Base-by-base conservation (phyloP, 2,888 invertebrate species). In the Andrena flavipes region DNA sequence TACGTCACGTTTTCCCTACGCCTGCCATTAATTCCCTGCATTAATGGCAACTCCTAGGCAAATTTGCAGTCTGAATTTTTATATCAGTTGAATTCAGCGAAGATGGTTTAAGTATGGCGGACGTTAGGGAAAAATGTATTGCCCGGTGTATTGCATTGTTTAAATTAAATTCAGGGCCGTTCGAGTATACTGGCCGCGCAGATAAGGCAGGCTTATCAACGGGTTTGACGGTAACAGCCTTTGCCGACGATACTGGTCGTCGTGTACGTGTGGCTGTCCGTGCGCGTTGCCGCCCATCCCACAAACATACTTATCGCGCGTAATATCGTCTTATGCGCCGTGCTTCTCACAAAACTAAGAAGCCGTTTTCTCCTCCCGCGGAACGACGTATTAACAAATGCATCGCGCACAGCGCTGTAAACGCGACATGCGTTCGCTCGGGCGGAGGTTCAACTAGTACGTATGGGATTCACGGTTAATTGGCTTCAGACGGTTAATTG, bases 241-340 rank as follows among this genome's bases (percentile, higher is more conserved):
- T 73, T 26, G 33, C 33, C 26, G 35, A 20, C 73, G 60, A 76
- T 64, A 51, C 35, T 35, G 56, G 65, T 26, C 62, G 67, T 20
- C n/a, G 48, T 26, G 2, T 56, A 23, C 30, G n/a, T n/a, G 65
- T 33, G 26, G 26, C 65, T 23, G 35, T 67, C 26, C 42, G 42
- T 71, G 29, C 29, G 16, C 7, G 68, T 59, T 63, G 64, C 74
- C 59, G 72, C 29, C 64, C 70, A 33, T 65, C 76, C 76, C 62
- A 23, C 76, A 85, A 82, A 83, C 76, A 70, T 16, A 77, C 70
- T 86, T 86, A 87, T 87, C 84, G 68, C 84, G 71, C 59, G 63
- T 59, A 77, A 81, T 84, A 77, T 73, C 73, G 60, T 60, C 63
- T 80, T 75, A 49, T 67, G 23, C 81, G 72, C 7, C 23, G 33